Base-by-base conservation (phyloP, 2,797 vertebrate species). In the Gobionotothen gibberifrons region DNA sequence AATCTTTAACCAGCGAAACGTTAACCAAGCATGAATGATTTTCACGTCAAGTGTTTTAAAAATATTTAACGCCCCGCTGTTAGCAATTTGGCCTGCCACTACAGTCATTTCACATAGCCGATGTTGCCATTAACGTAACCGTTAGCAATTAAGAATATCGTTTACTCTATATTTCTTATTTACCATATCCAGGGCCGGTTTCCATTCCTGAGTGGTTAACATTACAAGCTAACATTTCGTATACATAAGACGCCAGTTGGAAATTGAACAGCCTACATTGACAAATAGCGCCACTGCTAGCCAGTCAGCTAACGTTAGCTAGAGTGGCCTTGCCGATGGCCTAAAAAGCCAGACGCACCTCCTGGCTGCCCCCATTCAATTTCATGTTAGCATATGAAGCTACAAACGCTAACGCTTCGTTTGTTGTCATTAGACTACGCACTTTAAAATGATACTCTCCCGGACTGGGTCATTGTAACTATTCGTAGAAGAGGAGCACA, bases 261-360 rank as follows among this genome's bases (percentile, higher is more conserved):
- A 85, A 52, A 68, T 72, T 76, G 52, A 76, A 53, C 70, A 71
- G 75, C 22, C 22, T 26, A 65, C 69, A 59, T 56, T 52, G 77
- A 85, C 78, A 67, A 74, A 70, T 40, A 83, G 79, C 85, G 72
- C 84, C 74, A 57, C 74, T 29, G 66, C 65, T 71, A 62, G 13
- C 51, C 47, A 64, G 57, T 55, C 3, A 39, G 72, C 84, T 74
- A 77, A 53, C 77, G 48, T 61, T 79, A 85, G 89, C 87, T 56
- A 87, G 87, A 81, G 85, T 83, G 90, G 81, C 86, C 87, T 87
- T 63, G 29, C 51, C 64, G 43, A 60, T 63, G 88, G 87, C 87
- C 91, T 87, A 66, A 68, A 66, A 48, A 43, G 14, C 67, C 56
- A 47, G 85, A 88, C 84, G 84, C 76, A 69, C 88, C 88, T 84